Conservation (phyloP, 2,888 invertebrate species). For the Microctonus hyperodae region DNA sequence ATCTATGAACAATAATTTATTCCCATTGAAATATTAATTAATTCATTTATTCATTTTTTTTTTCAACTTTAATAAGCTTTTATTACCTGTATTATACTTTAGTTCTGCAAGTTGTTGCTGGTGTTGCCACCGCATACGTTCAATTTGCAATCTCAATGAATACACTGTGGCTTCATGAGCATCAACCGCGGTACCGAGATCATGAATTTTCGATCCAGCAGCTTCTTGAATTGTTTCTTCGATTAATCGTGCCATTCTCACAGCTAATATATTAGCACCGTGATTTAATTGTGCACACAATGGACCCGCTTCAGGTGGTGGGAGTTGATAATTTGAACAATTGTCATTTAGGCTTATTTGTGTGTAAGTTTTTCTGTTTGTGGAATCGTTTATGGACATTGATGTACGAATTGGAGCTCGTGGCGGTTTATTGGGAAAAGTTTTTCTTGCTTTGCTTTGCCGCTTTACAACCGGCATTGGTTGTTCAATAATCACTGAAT, state of each 20-base stretch:
- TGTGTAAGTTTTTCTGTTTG: conserved; percentile 45
- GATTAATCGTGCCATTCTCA: conserved; percentile 55
- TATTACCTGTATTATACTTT: conserved; percentile 73
- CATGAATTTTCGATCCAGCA: conserved; percentile 33
- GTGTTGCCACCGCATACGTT: conserved; percentile 75
- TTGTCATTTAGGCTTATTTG: conserved; percentile 34
- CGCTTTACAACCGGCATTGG: conserved; percentile 34
- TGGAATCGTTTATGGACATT: conserved; percentile 34
- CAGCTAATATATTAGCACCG: conserved; percentile 53
- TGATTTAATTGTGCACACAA: conserved; percentile 52
- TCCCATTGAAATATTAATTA: background rate
- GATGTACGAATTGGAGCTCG: conserved; percentile 37
- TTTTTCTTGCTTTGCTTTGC: conserved; percentile 60
- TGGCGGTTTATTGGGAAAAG: conserved; percentile 57
- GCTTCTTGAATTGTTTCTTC: conserved; percentile 55
- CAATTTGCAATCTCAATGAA: conserved; percentile 72
- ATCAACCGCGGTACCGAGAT: conserved; percentile 42
- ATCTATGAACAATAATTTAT: conserved; percentile 60
- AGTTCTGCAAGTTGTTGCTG: conserved; percentile 77
- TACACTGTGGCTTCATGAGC: conserved; percentile 69
- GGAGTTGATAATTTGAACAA: conserved; percentile 44
- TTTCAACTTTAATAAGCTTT: background rate
- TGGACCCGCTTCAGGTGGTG: conserved; percentile 59
- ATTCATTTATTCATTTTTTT: conserved; percentile 8
- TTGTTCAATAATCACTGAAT: background rate